These are phyloP conservation scores for Gadus macrocephalus DNA, from an alignment of 2,113 vertebrate genomes.

Conservation along the genomic window DNA sequence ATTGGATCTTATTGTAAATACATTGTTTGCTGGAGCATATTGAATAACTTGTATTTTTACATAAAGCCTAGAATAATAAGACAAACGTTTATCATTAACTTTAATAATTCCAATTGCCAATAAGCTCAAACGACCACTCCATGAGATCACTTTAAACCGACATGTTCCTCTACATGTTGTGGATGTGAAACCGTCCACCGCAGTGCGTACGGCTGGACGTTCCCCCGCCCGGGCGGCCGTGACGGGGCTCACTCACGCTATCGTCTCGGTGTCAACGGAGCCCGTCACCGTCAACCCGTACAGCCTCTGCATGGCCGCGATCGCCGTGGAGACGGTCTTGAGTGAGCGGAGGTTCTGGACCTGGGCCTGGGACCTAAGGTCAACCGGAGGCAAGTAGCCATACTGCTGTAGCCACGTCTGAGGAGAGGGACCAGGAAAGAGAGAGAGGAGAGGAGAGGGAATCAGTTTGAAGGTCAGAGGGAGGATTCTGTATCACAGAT, in stretches of 20 bases:
- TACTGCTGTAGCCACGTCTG: constrained; percentile 90
- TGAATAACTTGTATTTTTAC: not conserved
- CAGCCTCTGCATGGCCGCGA: constrained; percentile 85
- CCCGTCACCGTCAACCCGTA: constrained; percentile 84
- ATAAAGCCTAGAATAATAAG: not conserved
- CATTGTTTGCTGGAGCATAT: too few relatives aligned
- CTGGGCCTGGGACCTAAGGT: constrained; percentile 79
- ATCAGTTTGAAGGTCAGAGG: too few relatives aligned
- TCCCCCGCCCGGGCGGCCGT: too few relatives aligned
- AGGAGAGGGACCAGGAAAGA: constrained; percentile 19
- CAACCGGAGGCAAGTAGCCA: constrained; percentile 88
- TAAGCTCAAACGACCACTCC: too few relatives aligned
- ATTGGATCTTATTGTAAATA: too few relatives aligned
- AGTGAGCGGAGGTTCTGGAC: constrained; percentile 73
- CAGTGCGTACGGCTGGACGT: too few relatives aligned
- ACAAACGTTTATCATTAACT: not conserved
- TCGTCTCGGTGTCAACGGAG: constrained; percentile 72
- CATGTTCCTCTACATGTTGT: too few relatives aligned
- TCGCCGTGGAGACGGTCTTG: constrained; percentile 76
- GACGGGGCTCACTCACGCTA: constrained; percentile 70
- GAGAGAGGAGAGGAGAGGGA: not conserved
- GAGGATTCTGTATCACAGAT: too few relatives aligned
- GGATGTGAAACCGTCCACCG: too few relatives aligned
- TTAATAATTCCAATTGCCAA: too few relatives aligned
- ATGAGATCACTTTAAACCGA: too few relatives aligned